Base-by-base conservation (phyloP, 2,113 vertebrate genomes). In the Scopus umbretta region DNA sequence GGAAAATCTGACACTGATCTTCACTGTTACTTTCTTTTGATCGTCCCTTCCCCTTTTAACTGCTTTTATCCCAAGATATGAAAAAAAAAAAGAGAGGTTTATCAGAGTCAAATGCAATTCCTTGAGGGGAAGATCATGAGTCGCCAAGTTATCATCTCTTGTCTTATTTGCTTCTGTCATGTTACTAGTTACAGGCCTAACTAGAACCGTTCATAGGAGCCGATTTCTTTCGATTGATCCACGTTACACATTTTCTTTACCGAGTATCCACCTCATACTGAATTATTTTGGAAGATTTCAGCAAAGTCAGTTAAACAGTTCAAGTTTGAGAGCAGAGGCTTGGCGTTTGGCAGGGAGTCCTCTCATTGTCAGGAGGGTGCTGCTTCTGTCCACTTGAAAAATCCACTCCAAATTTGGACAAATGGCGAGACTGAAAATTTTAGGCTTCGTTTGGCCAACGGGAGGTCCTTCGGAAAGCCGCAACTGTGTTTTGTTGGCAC, bases 331-430 rank as follows among this genome's bases (percentile, higher is more conserved):
- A 80, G 67, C 49, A 88, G 63, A 86, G 22, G 34, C 63, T 92
- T 80, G n/a, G 53, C 50, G 55, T 78, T 43, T 92, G 91, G 92
- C 92, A 80, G 45, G 0, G 5, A 80, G 43, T 76, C 71, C 40
- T 79, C 42, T 65, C 90, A 92, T 93, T 92, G 85, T 97, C 78
- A 85, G 56, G 52, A 78, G 52, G 1, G 0, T 81, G 56, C 58
- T 65, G 63, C 62, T 38, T 92, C 74, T n/a, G 20, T 88, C 91
- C 88, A 78, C 80, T 94, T 32, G 22, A 78, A 94, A 76, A 94
- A 86, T 86, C 63, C 67, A 73, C 58, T 73, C 94, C 75, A 94
- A 90, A 93, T 96, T 70, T 86, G 88, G 94, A 50, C 58, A 95
- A 86, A 90, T 50, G 42, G 10, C 32, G 45, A 88, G 34, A 73